Conservation (phyloP, 2,113 vertebrate genomes). For the Anser cygnoides region DNA sequence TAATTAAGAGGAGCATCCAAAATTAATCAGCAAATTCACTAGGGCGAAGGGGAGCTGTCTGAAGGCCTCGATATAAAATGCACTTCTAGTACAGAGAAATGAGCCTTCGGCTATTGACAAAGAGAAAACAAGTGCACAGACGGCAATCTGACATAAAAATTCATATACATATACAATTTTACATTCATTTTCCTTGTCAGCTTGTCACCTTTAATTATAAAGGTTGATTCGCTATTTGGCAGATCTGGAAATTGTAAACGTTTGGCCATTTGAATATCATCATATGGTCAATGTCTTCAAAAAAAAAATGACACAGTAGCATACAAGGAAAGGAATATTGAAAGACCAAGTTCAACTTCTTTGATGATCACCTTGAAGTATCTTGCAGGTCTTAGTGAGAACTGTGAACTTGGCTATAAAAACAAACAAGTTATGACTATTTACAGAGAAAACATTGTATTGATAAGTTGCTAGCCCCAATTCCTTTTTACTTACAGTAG, state of each 20-base stretch:
- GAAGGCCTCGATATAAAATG: constrained; percentile 91
- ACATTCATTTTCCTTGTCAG: constrained; percentile 99
- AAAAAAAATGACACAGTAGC: constrained; percentile 70
- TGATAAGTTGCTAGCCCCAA: background rate
- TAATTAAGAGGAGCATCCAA: constrained; percentile 98
- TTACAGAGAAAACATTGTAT: background rate
- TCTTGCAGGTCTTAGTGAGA: background rate
- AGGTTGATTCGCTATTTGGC: constrained; percentile 96
- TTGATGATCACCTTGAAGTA: constrained; percentile 2
- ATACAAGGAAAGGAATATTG: background rate
- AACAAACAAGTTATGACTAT: background rate
- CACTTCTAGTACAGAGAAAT: constrained; percentile 83
- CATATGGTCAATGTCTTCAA: constrained; percentile 84
- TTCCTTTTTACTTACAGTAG: background rate
- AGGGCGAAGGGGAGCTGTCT: constrained; percentile 99
- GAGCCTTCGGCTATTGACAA: constrained; percentile 94
- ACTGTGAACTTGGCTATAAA: background rate
- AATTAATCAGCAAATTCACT: constrained; percentile 99
- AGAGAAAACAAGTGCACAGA: constrained; percentile 92
- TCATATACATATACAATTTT: constrained; percentile 94
- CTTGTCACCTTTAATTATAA: constrained; percentile 99
- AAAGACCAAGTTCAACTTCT: constrained; percentile 17
- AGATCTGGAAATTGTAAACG: constrained; percentile 86
- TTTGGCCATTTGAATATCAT: constrained; percentile 89
- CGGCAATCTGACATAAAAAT: constrained; percentile 98